Conservation (phyloP, 2,888 invertebrate genomes). For the Elysia crispata region DNA sequence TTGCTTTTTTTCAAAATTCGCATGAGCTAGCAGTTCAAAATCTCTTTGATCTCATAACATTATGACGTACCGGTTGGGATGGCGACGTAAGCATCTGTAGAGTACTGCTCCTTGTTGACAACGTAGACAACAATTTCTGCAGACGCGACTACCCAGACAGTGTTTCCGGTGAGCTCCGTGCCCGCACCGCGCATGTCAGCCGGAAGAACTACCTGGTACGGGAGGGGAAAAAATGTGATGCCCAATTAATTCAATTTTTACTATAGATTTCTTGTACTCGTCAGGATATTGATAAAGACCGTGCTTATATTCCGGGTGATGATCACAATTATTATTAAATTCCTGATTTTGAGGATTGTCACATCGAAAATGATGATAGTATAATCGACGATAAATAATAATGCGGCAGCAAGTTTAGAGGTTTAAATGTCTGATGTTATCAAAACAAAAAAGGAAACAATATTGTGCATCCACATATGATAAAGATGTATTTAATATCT, state of each 20-base stretch:
- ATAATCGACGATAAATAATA: no score
- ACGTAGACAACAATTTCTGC: conserved; percentile 59
- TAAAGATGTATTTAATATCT: no score
- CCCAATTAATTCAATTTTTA: background rate
- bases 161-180: conserved; percentile 48
- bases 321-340: background rate
- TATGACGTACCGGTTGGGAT: conserved; percentile 51
- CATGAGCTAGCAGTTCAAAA: background rate
- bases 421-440: no score
- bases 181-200: conserved; percentile 49
- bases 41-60: no score
- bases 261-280: no score
- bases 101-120: conserved; percentile 59
- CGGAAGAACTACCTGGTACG: conserved; percentile 49
- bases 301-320: background rate
- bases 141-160: conserved; percentile 52
- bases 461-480: no score
- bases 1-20: background rate
- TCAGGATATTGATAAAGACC: background rate
- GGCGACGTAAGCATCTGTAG: conserved; percentile 62
- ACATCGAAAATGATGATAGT: background rate
- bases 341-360: background rate
- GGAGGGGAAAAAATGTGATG: background rate
- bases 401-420: no score
- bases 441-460: no score